Evolutionary conservation across 2,888 invertebrate species (phyloP).

Genomic region (Meteorus colon): DNA sequence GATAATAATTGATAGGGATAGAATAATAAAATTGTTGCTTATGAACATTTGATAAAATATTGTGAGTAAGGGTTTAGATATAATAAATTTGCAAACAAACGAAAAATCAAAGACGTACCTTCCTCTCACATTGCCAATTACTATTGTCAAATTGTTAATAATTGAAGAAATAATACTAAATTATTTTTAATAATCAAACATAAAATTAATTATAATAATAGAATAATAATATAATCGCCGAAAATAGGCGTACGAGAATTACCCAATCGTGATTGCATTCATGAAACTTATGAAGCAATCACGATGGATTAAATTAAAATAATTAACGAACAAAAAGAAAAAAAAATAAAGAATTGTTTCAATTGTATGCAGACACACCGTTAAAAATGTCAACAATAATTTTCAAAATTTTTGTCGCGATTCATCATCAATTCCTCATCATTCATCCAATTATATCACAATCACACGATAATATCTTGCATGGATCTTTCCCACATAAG

Average conservation of each 20-base stretch:
- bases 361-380: not conserved
- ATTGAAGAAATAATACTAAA: slow-evolving; percentile 24
- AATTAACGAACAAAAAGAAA: slow-evolving; percentile 28
- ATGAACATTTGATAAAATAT: not conserved
- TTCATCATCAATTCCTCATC: slow-evolving; percentile 9
- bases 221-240: slow-evolving; percentile 55
- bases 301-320: slow-evolving; percentile 58
- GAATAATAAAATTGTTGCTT: slow-evolving; percentile 14
- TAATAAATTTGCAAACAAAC: slow-evolving; percentile 26
- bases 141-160: slow-evolving; percentile 28
- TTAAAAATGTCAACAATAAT: slow-evolving; percentile 20
- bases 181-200: slow-evolving; percentile 28
- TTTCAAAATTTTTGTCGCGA: slow-evolving; percentile 28
- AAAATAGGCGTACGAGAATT: slow-evolving; percentile 64
- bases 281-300: slow-evolving; percentile 56
- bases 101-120: slow-evolving; percentile 59
- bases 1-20: not conserved
- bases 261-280: slow-evolving; percentile 60
- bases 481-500: slow-evolving; percentile 47
- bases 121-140: slow-evolving; percentile 55
- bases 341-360: slow-evolving; percentile 14
- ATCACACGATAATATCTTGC: slow-evolving; percentile 40
- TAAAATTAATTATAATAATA: slow-evolving; percentile 7
- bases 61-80: slow-evolving; percentile 23
- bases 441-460: slow-evolving; percentile 34